Evolutionary conservation across 2,888 invertebrate species (phyloP).

Genomic region (Noctua janthina): DNA sequence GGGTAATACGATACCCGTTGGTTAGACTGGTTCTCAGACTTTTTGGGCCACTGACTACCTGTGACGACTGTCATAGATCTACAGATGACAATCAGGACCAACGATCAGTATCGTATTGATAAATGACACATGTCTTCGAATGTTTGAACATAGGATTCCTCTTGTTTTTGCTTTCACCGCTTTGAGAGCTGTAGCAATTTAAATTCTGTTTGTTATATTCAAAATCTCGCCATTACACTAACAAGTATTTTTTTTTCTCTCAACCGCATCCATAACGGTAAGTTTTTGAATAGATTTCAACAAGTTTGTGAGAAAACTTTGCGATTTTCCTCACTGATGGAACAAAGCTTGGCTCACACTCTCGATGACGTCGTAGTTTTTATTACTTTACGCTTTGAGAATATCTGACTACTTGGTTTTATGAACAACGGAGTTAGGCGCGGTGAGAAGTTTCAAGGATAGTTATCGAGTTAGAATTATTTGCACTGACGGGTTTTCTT

Average conservation of each 20-base stretch:
- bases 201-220: background rate
- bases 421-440: conserved; percentile 6
- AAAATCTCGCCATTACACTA: background rate
- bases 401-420: conserved; percentile 20
- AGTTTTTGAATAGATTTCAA: conserved; percentile 47
- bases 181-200: background rate
- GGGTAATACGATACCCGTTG: too few relatives aligned
- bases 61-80: too few relatives aligned
- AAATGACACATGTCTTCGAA: too few relatives aligned
- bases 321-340: conserved; percentile 42
- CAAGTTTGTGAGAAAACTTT: conserved; percentile 34
- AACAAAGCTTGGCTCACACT: conserved; percentile 45
- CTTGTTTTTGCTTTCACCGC: background rate
- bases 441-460: conserved; percentile 18
- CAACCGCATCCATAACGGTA: background rate
- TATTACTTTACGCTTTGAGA: conserved; percentile 40
- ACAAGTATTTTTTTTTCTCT: background rate
- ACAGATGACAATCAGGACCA: too few relatives aligned
- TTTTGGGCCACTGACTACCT: too few relatives aligned
- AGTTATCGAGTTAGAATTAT: conserved; percentile 15
- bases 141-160: background rate
- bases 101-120: too few relatives aligned
- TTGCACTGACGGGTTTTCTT: background rate
- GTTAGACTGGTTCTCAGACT: too few relatives aligned
- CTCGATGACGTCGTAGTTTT: conserved; percentile 43